Conservation (phyloP, 2,888 invertebrate genomes). For the Hemithea aestivaria region DNA sequence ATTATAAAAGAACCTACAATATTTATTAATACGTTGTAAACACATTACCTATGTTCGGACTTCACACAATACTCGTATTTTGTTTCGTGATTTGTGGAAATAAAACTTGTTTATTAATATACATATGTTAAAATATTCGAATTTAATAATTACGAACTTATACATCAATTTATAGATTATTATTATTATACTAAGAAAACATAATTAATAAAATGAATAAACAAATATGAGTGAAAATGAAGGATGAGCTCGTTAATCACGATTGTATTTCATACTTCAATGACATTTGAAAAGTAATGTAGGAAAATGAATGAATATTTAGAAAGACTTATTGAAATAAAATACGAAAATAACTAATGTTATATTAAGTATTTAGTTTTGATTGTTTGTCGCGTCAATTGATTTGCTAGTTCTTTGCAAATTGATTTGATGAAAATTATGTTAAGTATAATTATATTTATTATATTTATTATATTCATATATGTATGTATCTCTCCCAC, state of each 20-base stretch:
- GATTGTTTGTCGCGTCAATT: slow-evolving; percentile 49
- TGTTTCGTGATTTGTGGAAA: slow-evolving; percentile 71
- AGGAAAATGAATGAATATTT: slow-evolving; percentile 77
- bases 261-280: slow-evolving; percentile 77
- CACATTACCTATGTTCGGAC: slow-evolving; percentile 59
- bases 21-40: slow-evolving; percentile 49
- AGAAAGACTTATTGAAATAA: slow-evolving; percentile 79
- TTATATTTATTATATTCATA: not conserved
- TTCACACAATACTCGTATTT: slow-evolving; percentile 55
- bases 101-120: slow-evolving; percentile 79
- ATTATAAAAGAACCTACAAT: slow-evolving; percentile 10
- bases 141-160: slow-evolving; percentile 80
- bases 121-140: slow-evolving; percentile 80
- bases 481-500: not conserved
- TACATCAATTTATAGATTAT: slow-evolving; percentile 79
- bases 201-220: slow-evolving; percentile 78
- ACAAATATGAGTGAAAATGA: slow-evolving; percentile 76
- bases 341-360: slow-evolving; percentile 76
- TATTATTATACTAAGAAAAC: slow-evolving; percentile 80
- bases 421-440: slow-evolving; percentile 2
- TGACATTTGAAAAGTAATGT: slow-evolving; percentile 75
- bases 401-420: slow-evolving; percentile 24
- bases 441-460: slow-evolving; percentile 1
- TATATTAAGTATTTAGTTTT: slow-evolving; percentile 69
- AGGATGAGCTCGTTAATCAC: slow-evolving; percentile 73